Evolutionary conservation across 1,140 invertebrate species (phyloP), one percentile per base, ranked within the genome.

Genomic region (Diachasma alloeum): DNA sequence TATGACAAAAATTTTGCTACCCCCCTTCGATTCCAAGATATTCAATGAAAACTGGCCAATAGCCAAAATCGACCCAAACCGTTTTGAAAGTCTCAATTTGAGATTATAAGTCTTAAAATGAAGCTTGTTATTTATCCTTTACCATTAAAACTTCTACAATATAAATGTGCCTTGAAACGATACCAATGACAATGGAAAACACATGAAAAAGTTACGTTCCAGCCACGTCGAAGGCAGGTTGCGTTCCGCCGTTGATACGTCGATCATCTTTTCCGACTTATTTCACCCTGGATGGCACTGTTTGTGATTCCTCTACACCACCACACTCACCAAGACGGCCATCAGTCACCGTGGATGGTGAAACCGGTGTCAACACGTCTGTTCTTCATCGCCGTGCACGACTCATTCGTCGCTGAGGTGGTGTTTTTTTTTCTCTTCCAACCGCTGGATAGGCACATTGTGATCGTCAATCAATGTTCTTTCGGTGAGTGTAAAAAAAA

Each of bases 191-290:
- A 42, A 42, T 42, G 39, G 39, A 42, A 42, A 42, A 42, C 39
- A 42, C 39, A 22, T 56, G 46, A 70, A 70, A 66, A 67, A 69
- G 70, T 66, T 66, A 56, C 46, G 48, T 72, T 63, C 19, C 59
- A 63, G 59, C 59, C 22, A 26, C 59, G 59, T 63, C 59, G 59
- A 24, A 63, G 72, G 39, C 76, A 79, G 59, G 71, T 69, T 71
- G 68, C 70, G 69, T 76, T 79, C 44, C 85, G 15, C 80, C 85
- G 66, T 81, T 86, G 56, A 81, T 83, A 46, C 84, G 86, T 24
- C 83, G 86, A 46, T 87, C 84, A 4, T 87, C 86, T 4, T 87
- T 86, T 71, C 86, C 86, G 44, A 81, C 74, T n/a, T 82, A 84
- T 74, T 77, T 75, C 26, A 75, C 69, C 80, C 46, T 31, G 22